phyloP scores from a whole-genome alignment of 2,888 invertebrate species.

The Lasioglossum marginatum region DNA sequence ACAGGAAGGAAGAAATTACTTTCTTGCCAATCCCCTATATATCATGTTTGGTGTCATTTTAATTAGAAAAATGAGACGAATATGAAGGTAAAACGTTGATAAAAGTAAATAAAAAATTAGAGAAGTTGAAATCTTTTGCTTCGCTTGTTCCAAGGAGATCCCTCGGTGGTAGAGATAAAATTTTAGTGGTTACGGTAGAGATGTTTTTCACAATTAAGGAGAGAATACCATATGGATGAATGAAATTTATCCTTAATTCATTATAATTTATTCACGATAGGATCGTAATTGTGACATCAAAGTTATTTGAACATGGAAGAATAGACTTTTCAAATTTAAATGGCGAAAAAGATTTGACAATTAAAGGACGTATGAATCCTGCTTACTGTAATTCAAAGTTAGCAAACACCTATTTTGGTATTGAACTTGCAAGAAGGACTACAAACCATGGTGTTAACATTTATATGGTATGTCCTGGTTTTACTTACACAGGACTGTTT shows the following conservation, averaged over 20 bases:
- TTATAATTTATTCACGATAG: constrained; percentile 83
- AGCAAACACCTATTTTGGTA: constrained; percentile 90
- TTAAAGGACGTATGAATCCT: constrained; percentile 85
- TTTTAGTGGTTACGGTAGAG: not conserved
- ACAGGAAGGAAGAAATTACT: too few species aligned
- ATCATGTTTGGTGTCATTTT: too few species aligned
- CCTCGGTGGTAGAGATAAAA: not conserved
- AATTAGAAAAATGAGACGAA: not conserved
- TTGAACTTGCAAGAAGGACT: constrained; percentile 87
- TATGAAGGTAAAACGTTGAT: not conserved
- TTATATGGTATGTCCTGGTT: constrained; percentile 91
- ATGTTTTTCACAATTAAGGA: not conserved
- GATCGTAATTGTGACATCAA: constrained; percentile 90
- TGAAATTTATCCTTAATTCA: not conserved
- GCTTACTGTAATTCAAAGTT: constrained; percentile 92
- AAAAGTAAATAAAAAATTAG: not conserved
- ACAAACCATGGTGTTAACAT: constrained; percentile 87
- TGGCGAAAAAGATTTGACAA: constrained; percentile 85
- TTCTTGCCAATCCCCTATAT: too few species aligned
- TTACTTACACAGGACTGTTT: constrained; percentile 91
- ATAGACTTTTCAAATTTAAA: constrained; percentile 90
- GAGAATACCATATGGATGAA: not conserved
- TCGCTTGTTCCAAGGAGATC: not conserved
- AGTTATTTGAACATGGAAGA: constrained; percentile 89
- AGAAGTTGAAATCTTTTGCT: not conserved